Evolutionary conservation across 2,888 invertebrate species (phyloP).

Genomic region (Diarsia mendica): DNA sequence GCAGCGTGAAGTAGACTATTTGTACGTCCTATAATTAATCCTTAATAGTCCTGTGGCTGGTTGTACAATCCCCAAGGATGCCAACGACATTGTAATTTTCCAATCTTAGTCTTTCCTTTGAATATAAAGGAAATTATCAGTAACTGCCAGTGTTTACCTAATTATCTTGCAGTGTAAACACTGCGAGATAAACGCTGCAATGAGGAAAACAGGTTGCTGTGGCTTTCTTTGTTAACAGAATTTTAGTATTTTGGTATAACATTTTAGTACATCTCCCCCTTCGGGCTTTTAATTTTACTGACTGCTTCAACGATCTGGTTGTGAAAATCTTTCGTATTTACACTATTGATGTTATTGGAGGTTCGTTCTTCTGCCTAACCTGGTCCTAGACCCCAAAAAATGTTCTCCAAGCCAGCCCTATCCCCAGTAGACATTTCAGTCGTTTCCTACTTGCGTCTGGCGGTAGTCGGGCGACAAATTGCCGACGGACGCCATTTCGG

Average conservation of each 20-base stretch:
- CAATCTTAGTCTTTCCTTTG: slow-evolving; percentile 13
- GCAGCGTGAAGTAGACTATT: slow-evolving; percentile 56
- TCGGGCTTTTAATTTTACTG: neutral
- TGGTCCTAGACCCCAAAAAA: slow-evolving; percentile 9
- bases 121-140: slow-evolving; percentile 26
- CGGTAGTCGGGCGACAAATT: slow-evolving; percentile 69
- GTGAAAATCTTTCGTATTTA: neutral
- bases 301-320: neutral
- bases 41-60: slow-evolving; percentile 32
- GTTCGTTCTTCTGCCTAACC: neutral
- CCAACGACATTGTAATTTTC: slow-evolving; percentile 19
- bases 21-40: slow-evolving; percentile 49
- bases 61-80: slow-evolving; percentile 45
- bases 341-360: neutral
- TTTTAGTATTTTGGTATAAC: slow-evolving; percentile 4
- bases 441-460: slow-evolving; percentile 64
- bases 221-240: slow-evolving; percentile 31
- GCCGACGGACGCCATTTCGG: slow-evolving; percentile 70
- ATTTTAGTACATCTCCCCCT: neutral
- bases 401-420: slow-evolving; percentile 53
- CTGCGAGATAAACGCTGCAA: slow-evolving; percentile 19
- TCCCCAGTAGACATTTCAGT: slow-evolving; percentile 49
- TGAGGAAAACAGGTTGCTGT: slow-evolving; percentile 22
- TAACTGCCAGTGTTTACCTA: slow-evolving; percentile 38
- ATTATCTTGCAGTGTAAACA: slow-evolving; percentile 43